Evolutionary conservation across 2,113 vertebrate species (phyloP).

Genomic region (Mobula hypostoma): DNA sequence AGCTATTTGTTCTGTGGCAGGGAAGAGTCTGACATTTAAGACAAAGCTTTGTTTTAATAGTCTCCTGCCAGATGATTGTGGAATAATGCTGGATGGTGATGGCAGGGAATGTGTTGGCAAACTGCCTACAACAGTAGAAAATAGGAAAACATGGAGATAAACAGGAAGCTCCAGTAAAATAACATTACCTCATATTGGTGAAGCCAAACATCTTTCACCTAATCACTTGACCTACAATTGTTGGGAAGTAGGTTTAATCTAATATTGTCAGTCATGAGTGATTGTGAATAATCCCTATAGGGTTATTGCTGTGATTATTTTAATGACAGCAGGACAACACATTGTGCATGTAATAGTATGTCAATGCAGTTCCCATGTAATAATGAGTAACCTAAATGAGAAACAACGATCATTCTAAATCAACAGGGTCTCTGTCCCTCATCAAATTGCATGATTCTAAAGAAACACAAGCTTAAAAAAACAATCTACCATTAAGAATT

Average conservation of each 20-base stretch:
- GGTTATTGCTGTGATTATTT: not conserved
- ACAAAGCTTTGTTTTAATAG: not conserved
- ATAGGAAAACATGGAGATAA: not conserved
- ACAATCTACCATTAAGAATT: not conserved
- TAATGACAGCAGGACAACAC: not conserved
- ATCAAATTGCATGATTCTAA: too few relatives aligned
- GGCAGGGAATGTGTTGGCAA: slow-evolving; percentile 5
- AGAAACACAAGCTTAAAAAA: not conserved
- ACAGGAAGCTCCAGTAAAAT: slow-evolving; percentile 21
- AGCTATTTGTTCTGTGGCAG: not conserved
- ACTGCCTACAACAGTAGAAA: slow-evolving; percentile 9
- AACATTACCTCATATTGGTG: slow-evolving; percentile 15
- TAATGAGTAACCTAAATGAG: not conserved
- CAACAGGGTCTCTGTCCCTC: not conserved
- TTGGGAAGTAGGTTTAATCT: not conserved
- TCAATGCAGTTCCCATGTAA: too few relatives aligned
- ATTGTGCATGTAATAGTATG: not conserved
- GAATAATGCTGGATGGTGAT: not conserved
- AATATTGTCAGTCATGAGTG: not conserved
- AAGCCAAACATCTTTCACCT: not conserved
- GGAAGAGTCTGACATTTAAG: slow-evolving; percentile 18
- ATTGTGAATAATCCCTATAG: not conserved
- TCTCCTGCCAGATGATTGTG: not conserved
- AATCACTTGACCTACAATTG: not conserved
- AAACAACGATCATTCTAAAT: not conserved